phyloP scores from a whole-genome alignment of 2,113 vertebrate species.

The Cebidichthys violaceus region DNA sequence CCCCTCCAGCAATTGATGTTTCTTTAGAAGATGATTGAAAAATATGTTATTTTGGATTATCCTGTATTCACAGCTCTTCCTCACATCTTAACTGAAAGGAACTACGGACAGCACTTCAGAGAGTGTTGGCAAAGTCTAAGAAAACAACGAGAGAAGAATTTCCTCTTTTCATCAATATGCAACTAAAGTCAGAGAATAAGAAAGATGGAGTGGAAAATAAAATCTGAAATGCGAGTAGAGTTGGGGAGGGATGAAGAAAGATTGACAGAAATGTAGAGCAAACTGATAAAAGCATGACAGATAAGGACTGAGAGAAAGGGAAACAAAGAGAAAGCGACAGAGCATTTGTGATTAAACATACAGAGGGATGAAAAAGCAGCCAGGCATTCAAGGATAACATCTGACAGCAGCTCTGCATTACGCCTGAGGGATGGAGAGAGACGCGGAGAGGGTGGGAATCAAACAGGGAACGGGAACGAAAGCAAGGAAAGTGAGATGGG shows the following conservation, averaged over 20 bases:
- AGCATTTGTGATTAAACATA: slow-evolving; percentile 12
- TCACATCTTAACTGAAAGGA: not conserved
- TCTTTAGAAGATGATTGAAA: not conserved
- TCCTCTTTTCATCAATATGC: not conserved
- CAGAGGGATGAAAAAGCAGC: slow-evolving; percentile 9
- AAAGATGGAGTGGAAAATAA: not conserved
- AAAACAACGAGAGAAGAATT: not conserved
- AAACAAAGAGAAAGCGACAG: not conserved
- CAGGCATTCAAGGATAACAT: slow-evolving; percentile 44
- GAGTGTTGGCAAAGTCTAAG: not conserved
- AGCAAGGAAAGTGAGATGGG: not conserved
- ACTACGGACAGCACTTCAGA: not conserved
- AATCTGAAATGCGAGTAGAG: not conserved
- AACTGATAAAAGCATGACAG: not conserved
- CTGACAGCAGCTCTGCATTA: slow-evolving; percentile 39
- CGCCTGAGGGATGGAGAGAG: slow-evolving; percentile 25
- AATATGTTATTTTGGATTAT: not conserved
- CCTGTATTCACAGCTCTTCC: not conserved
- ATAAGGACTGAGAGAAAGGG: not conserved
- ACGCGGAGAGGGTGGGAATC: not conserved
- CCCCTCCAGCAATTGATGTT: not conserved
- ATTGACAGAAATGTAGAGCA: not conserved
- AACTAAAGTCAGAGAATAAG: not conserved
- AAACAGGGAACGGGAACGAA: not conserved
- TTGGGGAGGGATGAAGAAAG: not conserved